Base-by-base conservation (phyloP, 2,888 invertebrate species). In the Pecten maximus region DNA sequence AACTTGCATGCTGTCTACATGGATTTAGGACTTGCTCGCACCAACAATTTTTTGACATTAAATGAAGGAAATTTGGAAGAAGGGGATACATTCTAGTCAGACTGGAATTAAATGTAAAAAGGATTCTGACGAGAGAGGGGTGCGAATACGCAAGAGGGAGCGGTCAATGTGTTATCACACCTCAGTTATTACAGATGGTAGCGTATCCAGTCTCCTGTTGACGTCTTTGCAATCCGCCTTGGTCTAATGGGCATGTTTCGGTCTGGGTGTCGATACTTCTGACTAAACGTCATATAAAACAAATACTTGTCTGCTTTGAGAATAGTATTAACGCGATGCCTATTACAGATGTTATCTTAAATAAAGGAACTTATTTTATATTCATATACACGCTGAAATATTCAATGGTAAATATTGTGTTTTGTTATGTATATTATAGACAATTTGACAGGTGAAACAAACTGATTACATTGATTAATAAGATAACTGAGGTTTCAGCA, bases 391-490 rank as follows among this genome's bases (percentile, higher is more conserved):
- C 54, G 6, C n/a, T 19, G 54, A 54, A 54, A n/a, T 19, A 6
- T 54, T n/a, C 54, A 19, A 54, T n/a, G 0, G 0, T 19, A 8
- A 3, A 0, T 54, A 23, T 54, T 54, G 10, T 54, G 19, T 19
- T 54, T n/a, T 54, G 19, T 54, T 54, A n/a, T 54, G 54, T 0
- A 19, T 8, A 6, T 54, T 23, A 54, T 54, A 54, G 54, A 19
- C 54, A 19, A 54, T 54, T 54, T 54, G 54, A 54, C 54, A 54
- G 54, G 54, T 54, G 54, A 54, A 54, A 54, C 54, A 54, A 54
- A 54, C 19, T 54, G 19, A 54, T 23, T 54, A 23, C 23, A 6
- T 2, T 23, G 54, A 54, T 54, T 54, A 23, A 54, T 19, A 19
- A 19, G 54, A 54, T 54, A 54, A 54, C 54, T 23, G 54, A 54